Base-by-base conservation (phyloP, 2,888 invertebrate species). In the Rotaria macrura region DNA sequence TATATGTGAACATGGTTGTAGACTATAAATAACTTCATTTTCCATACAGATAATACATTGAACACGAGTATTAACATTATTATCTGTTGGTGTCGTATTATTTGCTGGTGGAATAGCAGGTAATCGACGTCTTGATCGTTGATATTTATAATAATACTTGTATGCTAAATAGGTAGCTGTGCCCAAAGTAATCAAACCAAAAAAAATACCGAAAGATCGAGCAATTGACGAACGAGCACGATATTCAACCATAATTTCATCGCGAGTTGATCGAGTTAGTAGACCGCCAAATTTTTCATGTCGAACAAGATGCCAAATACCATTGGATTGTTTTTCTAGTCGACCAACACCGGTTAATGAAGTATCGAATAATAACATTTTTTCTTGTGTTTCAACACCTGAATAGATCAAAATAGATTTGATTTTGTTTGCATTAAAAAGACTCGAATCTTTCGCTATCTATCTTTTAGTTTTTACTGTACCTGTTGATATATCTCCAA, bases 401-500 rank as follows among this genome's bases (percentile, higher is more conserved):
- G 43, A 12, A 34, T 17, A 34, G 34, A 65, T 34, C 49, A 49
- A 49, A 49, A 49, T 49, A 14, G 17, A 9, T 12, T 49, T 49
- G 14, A 49, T 4, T 12, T 49, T 12, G 5, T 43, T 49, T 49
- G 3, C 17, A 49, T 49, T 49, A 17, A 49, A 12, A 49, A 17
- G 49, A 49, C 49, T 49, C 14, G 14, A 10, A 43, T 10, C 10
- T 43, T 5, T 43, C 10, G 43, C 10, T 43, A 43, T 43, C 43
- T 49, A 12, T 17, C 25, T 0, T 25, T 79, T 43, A 9, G 12
- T 79, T 40, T 74, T 2, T 74, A 47, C 17, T 40, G 38, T 40
- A 79, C 79, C 79, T 25, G n/a, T 79, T 79, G 79, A 79, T 79
- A 79, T 2, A 43, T 79, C n/a, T 40, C 79, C 79, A 40, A 79